Conservation (phyloP, 2,888 invertebrate species). For the Apantesis nais region DNA sequence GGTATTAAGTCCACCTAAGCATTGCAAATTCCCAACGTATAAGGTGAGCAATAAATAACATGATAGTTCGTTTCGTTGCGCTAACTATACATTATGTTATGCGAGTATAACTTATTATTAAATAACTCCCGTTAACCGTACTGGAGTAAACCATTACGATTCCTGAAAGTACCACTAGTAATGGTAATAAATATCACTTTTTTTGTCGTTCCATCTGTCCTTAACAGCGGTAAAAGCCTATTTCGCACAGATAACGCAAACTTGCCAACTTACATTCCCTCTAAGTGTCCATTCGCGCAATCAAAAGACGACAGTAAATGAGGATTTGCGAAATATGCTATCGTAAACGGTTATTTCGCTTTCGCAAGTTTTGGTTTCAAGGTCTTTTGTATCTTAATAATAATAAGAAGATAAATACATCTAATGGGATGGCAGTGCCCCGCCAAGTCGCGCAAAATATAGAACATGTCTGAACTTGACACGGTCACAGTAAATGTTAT, state of each 20-base stretch:
- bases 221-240: constrained; percentile 12
- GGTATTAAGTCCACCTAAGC: too few species aligned
- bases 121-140: not conserved
- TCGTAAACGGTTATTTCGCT: constrained; percentile 5
- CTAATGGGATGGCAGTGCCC: not conserved
- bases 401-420: not conserved
- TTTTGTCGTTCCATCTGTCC: constrained; percentile 8
- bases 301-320: constrained; percentile 16
- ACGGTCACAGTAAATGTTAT: too few species aligned
- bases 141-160: not conserved
- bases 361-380: constrained; percentile 11
- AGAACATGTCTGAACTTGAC: not conserved
- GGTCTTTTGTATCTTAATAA: not conserved
- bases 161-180: not conserved
- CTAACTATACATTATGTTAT: not conserved
- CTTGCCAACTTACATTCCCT: constrained; percentile 14
- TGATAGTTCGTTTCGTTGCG: too few species aligned
- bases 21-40: too few species aligned
- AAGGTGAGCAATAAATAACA: too few species aligned
- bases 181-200: constrained; percentile 7
- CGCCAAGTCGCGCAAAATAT: not conserved
- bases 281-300: constrained; percentile 16
- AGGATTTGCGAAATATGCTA: constrained; percentile 18
- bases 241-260: constrained; percentile 15
- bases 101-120: not conserved